Base-by-base conservation (phyloP, 2,113 vertebrate genomes). In the Hemibagrus wyckioides region DNA sequence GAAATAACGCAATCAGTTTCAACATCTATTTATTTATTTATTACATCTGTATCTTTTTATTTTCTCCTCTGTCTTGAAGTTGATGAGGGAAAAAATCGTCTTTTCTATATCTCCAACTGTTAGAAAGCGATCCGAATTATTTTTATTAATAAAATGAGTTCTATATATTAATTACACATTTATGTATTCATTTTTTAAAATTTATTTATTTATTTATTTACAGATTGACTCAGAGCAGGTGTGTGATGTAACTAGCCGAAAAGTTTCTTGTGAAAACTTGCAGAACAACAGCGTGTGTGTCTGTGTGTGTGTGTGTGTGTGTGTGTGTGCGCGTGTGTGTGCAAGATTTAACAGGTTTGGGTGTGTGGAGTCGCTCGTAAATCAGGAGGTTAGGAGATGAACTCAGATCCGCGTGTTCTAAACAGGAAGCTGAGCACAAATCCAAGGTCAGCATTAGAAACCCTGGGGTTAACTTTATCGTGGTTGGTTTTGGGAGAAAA, bases 321-420 rank as follows among this genome's bases (percentile, higher is more conserved):
- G 44, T 44, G 44, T 44, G 44, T 44, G 44, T 44, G 44, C 7
- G 9, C 5, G 28, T 30, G 28, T 30, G 28, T 21, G 41, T 50
- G 48, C 75, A 77, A 17, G 75, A 77, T 77, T 79, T 52, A 30
- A 80, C 77, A 80, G 52, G 77, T 79, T 79, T 54, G 75, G 28
- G 75, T 79, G 75, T 79, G 75, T 79, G 25, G 73, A 76, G 73
- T 52, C 28, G 1, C 71, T 75, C 10, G 4, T 75, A 48, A 76
- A n/a, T 50, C 44, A 50, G 13, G 28, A n/a, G 28, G 75, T 30
- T 30, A 30, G 15, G 19, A 77, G 48, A 30, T n/a, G 30, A 48
- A 75, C 25, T 2, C 17, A 48, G 7, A 13, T 48, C 41, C 41
- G 50, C 6, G 25, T 76, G 25, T 48, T 48, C n/a, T 28, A 82